Evolutionary conservation across 2,888 invertebrate genomes (phyloP).

Genomic region (Tinea pellionella): DNA sequence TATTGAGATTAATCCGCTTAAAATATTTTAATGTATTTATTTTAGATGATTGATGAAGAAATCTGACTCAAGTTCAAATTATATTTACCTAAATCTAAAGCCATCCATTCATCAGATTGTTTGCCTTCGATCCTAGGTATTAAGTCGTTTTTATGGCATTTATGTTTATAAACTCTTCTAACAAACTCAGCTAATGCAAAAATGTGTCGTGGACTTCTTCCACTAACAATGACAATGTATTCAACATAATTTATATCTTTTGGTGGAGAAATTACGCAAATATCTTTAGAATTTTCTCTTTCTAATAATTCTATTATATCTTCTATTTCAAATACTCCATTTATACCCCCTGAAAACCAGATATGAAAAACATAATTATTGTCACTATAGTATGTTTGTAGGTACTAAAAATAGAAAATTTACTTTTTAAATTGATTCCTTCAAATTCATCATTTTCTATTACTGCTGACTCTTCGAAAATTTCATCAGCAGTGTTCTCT

Average conservation of each 20-base stretch:
- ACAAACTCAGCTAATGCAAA: constrained; percentile 80
- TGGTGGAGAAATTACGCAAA: constrained; percentile 85
- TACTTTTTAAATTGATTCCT: constrained; percentile 71
- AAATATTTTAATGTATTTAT: no score
- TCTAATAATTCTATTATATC: constrained; percentile 82
- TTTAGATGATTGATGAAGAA: no score
- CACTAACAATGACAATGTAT: constrained; percentile 85
- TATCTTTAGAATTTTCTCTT: constrained; percentile 81
- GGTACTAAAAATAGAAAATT: constrained; percentile 25
- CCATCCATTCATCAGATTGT: constrained; percentile 84
- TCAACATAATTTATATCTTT: constrained; percentile 82
- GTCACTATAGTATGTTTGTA: not conserved
- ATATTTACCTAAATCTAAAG: constrained; percentile 85
- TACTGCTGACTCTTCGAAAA: constrained; percentile 37
- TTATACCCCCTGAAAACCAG: constrained; percentile 80
- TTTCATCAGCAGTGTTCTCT: constrained; percentile 79
- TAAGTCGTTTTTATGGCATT: constrained; percentile 70
- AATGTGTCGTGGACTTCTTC: constrained; percentile 80
- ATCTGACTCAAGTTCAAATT: no score
- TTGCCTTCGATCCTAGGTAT: constrained; percentile 84
- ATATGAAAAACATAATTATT: constrained; percentile 15
- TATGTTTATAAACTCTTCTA: constrained; percentile 80
- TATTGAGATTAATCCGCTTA: no score
- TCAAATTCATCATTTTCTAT: constrained; percentile 71
- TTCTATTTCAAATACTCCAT: constrained; percentile 90